Conservation (phyloP, 2,113 vertebrate species). For the Mastomys coucha region DNA sequence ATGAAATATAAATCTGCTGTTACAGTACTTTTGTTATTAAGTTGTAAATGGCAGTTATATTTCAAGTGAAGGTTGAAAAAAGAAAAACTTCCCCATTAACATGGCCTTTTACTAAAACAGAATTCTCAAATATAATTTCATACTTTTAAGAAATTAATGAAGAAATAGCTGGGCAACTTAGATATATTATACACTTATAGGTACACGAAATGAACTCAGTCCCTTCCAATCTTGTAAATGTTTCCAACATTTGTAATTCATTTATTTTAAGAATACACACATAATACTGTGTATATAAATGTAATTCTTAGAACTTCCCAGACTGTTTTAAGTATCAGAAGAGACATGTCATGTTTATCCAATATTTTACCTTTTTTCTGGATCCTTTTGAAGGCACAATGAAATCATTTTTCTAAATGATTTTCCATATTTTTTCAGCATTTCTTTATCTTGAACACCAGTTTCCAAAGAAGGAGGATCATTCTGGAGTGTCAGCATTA, state of each 20-base stretch:
- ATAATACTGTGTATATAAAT: neutral
- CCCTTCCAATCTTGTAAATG: neutral
- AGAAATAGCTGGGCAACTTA: constrained; percentile 29
- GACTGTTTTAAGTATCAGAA: neutral
- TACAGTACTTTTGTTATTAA: constrained; percentile 16
- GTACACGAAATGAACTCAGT: neutral
- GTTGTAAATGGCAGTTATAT: neutral
- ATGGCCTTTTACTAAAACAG: neutral
- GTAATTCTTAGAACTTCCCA: neutral
- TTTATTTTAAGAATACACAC: neutral
- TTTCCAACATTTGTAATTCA: neutral
- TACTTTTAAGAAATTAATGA: constrained; percentile 6
- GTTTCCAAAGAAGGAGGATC: constrained; percentile 98
- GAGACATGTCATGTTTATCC: neutral
- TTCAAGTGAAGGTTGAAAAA: constrained; percentile 45
- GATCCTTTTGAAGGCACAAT: constrained; percentile 98
- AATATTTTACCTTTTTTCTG: constrained; percentile 95
- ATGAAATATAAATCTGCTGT: neutral
- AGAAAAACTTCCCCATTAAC: neutral
- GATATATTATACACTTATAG: neutral
- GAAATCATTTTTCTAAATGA: constrained; percentile 99
- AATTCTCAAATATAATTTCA: constrained; percentile 26
- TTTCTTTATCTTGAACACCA: constrained; percentile 98
- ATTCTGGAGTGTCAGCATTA: constrained; percentile 99
- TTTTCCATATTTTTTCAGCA: constrained; percentile 99